Conservation (phyloP, 2,113 vertebrate species). For the Azemiops feae region DNA sequence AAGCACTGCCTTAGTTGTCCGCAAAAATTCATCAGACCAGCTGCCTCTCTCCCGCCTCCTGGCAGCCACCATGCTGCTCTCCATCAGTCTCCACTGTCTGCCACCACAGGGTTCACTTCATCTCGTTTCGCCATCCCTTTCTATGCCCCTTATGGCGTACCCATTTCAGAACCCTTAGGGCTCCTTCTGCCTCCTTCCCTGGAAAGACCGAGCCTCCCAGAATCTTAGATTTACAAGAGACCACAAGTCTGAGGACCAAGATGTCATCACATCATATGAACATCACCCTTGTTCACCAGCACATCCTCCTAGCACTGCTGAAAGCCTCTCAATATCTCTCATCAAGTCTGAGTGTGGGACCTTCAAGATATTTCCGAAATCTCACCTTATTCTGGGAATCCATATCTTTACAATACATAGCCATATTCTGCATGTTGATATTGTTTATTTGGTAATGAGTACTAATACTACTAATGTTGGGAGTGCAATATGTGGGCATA, state of each 20-base stretch:
- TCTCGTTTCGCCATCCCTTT: constrained; percentile 97
- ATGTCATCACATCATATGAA: constrained; percentile 91
- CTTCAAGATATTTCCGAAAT: constrained; percentile 98
- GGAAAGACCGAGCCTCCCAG: constrained; percentile 91
- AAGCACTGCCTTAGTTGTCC: constrained; percentile 94
- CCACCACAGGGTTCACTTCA: constrained; percentile 87
- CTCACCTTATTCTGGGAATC: constrained; percentile 95
- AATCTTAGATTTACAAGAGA: constrained; percentile 95
- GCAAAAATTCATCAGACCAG: constrained; percentile 91
- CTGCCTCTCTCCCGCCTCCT: constrained; percentile 75
- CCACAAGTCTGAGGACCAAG: constrained; percentile 95
- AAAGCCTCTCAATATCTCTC: constrained; percentile 93
- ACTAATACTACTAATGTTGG: background rate
- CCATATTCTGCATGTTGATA: background rate
- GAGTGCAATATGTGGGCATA: accelerated
- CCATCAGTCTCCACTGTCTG: constrained; percentile 89
- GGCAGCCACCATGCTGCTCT: constrained; percentile 85
- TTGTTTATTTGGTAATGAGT: background rate
- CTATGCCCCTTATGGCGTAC: constrained; percentile 95
- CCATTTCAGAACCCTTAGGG: constrained; percentile 90
- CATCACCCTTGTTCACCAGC: constrained; percentile 90
- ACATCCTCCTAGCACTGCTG: constrained; percentile 87
- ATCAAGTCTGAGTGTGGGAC: constrained; percentile 99
- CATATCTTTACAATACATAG: constrained; percentile 85
- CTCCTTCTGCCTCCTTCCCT: constrained; percentile 80